A percentile compares a stretch with the other conserved stretches of the same genome.
phyloP scores from a whole-genome alignment of 2,797 vertebrate species.

The Myotis vivesi region DNA sequence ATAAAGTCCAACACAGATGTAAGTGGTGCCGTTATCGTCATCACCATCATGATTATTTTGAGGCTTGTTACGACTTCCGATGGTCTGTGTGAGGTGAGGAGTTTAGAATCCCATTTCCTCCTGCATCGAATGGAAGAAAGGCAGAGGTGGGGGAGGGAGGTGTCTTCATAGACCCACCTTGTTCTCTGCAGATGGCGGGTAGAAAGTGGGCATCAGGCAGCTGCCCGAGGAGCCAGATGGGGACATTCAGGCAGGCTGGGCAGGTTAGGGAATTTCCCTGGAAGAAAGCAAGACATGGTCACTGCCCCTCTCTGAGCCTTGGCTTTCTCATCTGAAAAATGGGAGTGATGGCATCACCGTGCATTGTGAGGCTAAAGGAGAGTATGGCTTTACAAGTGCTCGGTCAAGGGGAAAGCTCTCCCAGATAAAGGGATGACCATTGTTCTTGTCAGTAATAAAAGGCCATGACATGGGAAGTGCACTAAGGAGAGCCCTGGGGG shows the following conservation, averaged over 20 bases:
- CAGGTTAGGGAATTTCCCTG: background rate
- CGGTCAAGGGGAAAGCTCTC: background rate
- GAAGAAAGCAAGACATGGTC: background rate
- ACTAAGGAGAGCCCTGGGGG: rapidly evolving
- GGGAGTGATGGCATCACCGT: rapidly evolving
- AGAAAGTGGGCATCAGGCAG: background rate
- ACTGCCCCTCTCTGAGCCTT: background rate
- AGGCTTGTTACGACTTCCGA: background rate
- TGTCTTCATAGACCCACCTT: background rate
- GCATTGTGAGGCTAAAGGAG: rapidly evolving
- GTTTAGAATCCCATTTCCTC: background rate
- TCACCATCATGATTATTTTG: background rate
- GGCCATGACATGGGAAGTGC: rapidly evolving
- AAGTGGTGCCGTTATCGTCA: background rate
- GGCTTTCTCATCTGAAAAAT: background rate
- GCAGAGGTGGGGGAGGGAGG: background rate
- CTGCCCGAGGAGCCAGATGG: background rate
- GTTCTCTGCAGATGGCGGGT: background rate
- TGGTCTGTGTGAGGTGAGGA: background rate
- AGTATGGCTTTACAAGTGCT: background rate
- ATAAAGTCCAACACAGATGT: background rate
- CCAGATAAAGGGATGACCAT: background rate
- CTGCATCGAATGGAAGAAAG: background rate
- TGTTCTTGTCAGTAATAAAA: background rate
- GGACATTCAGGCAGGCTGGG: background rate